Conservation (phyloP, 30 jellyfish, hydroid and myxozoan genomes). For the Aurelia sp. region DNA sequence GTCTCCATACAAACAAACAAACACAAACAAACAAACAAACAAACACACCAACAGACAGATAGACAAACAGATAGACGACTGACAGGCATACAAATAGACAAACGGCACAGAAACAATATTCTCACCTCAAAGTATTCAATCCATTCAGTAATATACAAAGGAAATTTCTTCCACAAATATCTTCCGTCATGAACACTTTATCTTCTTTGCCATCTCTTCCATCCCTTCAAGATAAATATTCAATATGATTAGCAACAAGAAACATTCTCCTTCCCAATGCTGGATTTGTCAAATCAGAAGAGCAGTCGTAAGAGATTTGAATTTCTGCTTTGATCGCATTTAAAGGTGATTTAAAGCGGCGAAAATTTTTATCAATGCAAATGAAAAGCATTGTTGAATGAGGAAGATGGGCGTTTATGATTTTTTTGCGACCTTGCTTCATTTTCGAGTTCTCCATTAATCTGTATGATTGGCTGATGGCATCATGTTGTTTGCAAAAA, state of each 20-base stretch:
- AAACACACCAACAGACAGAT: not conserved
- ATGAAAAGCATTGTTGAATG: no score
- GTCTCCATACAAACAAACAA: no score
- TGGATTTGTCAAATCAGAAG: no score
- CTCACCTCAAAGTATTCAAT: constrained; percentile 60
- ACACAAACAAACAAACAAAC: not conserved
- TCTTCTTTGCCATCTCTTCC: constrained; percentile 70
- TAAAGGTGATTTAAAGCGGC: no score
- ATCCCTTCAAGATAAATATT: constrained; percentile 14
- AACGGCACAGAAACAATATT: not conserved
- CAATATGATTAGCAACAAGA: not conserved
- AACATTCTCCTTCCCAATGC: not conserved
- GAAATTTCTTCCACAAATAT: constrained; percentile 52
- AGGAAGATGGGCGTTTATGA: no score
- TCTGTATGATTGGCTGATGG: no score
- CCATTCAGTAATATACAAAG: constrained; percentile 69
- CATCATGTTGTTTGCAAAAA: no score
- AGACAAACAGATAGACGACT: not conserved
- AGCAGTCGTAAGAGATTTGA: no score
- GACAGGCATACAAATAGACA: not conserved
- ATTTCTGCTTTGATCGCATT: no score
- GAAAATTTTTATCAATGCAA: no score
- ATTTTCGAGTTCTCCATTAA: no score
- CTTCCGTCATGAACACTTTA: constrained; percentile 69
- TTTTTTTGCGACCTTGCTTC: no score